Evolutionary conservation across 2,888 invertebrate species (phyloP).

Genomic region (Lepidochitona cinerea): DNA sequence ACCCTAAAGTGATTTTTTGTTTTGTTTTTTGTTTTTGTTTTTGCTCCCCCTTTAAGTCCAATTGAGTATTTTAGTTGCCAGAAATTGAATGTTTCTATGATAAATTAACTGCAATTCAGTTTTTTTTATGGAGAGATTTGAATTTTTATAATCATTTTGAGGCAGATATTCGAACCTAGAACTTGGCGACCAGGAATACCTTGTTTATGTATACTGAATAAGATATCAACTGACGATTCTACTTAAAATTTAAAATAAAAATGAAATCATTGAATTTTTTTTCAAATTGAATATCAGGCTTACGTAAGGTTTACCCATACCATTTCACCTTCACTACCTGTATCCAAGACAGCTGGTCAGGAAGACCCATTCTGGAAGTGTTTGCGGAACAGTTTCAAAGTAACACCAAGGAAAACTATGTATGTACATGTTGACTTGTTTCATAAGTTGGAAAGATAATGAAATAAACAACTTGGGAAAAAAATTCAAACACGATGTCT

Average conservation of each 20-base stretch:
- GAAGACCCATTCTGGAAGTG: conserved; percentile 91
- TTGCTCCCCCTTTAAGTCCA: too few relatives aligned
- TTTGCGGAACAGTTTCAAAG: conserved; percentile 94
- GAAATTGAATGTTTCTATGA: too few relatives aligned
- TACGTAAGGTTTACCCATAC: conserved; percentile 97
- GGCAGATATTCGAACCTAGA: background rate
- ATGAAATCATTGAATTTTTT: background rate
- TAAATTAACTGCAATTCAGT: too few relatives aligned
- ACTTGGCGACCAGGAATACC: conserved; percentile 50
- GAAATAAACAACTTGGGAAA: too few relatives aligned
- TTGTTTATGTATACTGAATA: background rate
- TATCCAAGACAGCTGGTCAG: conserved; percentile 94
- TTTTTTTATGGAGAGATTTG: too few relatives aligned
- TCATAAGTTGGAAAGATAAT: too few relatives aligned
- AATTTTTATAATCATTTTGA: too few relatives aligned
- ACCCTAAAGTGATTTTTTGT: too few relatives aligned
- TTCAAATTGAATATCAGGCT: conserved; percentile 76
- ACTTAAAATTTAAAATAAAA: too few relatives aligned
- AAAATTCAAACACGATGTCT: too few relatives aligned
- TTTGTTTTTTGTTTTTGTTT: too few relatives aligned
- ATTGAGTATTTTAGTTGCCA: too few relatives aligned
- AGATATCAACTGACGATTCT: background rate
- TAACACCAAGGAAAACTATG: conserved; percentile 69
- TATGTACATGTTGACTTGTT: conserved; percentile 47
- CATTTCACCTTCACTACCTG: conserved; percentile 97